Evolutionary conservation across 1,140 invertebrate genomes (phyloP), one percentile per base, ranked within the genome.

Genomic region (Odontomachus brunneus): DNA sequence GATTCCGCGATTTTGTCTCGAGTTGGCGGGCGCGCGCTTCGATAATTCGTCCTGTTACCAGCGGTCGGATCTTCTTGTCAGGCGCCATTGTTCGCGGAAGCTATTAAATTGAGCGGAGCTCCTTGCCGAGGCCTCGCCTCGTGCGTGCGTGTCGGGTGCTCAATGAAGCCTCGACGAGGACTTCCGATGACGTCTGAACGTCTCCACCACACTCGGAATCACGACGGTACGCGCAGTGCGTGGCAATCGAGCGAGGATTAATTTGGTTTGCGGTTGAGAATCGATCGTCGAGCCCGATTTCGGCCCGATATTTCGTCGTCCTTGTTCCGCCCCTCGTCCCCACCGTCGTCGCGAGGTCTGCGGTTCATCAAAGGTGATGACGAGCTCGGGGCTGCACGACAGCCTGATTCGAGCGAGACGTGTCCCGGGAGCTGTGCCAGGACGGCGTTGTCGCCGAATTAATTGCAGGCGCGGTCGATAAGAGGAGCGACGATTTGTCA

Each of bases 181-280:
- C 75, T 69, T 80, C 75, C 75, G 75, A 71, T 71, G 75, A 69
- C 51, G 51, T 80, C 51, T 80, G 57, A 80, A 80, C 33, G 75
- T 80, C 75, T 57, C 33, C 63, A 14, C 12, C 65, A 57, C n/a
- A 22, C 65, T 51, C 60, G 51, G 22, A n/a, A 44, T 78, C 74
- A 19, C 24, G 15, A 7, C 24, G 63, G 33, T 1, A 44, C 33
- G 22, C 63, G 63, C 55, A 26, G 26, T 19, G 75, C 63, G 49
- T 17, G 49, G 75, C 22, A 26, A 67, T 53, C 17, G 65, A 26
- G 66, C 51, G 65, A 29, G 24, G 65, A 59, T 80, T 80, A 80
- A 80, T 71, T 69, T 38, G 48, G 65, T 71, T 71, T 69, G 51
- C 49, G 75, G 65, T 69, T 44, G 17, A n/a, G n/a, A 51, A 80